These are phyloP conservation scores for Drosophila orena DNA, from an alignment of 1,140 invertebrate species.

Conservation along the genomic window DNA sequence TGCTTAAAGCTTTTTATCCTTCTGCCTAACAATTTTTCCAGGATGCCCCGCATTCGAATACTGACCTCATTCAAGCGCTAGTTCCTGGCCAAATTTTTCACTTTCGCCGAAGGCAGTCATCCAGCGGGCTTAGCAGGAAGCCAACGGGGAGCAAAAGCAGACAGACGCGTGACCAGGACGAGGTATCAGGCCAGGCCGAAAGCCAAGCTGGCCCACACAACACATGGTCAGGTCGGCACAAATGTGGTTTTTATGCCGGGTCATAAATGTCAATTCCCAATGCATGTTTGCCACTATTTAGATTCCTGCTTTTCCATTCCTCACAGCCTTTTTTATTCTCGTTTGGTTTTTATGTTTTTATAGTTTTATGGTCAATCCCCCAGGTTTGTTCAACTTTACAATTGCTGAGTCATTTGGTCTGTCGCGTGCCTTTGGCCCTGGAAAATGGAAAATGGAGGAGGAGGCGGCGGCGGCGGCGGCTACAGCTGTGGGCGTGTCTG, in stretches of 20 bases:
- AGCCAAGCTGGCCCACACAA: slow-evolving; percentile 15
- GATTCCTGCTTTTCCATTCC: slow-evolving; percentile 39
- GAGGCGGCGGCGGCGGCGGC: slow-evolving; percentile 15
- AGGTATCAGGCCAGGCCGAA: slow-evolving; percentile 25
- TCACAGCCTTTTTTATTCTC: slow-evolving; percentile 9
- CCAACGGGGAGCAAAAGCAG: slow-evolving; percentile 16
- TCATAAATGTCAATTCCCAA: slow-evolving; percentile 74
- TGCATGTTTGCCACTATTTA: slow-evolving; percentile 69
- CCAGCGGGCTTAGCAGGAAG: background rate
- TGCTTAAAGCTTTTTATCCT: too few species aligned
- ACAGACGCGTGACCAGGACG: slow-evolving; percentile 37
- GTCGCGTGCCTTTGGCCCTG: slow-evolving; percentile 33
- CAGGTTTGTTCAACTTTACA: slow-evolving; percentile 69
- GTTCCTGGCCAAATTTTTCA: slow-evolving; percentile 47
- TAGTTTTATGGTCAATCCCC: slow-evolving; percentile 61
- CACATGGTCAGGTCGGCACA: slow-evolving; percentile 44
- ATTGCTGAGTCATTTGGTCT: slow-evolving; percentile 67
- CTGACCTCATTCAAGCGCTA: background rate
- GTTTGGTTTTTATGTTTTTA: slow-evolving; percentile 32
- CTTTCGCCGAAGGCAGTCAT: slow-evolving; percentile 30
- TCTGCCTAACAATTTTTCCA: background rate
- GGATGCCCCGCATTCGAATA: background rate
- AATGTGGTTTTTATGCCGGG: slow-evolving; percentile 54
- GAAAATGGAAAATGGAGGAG: slow-evolving; percentile 25
- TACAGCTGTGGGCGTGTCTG: slow-evolving; percentile 41